Evolutionary conservation across 2,797 vertebrate genomes (phyloP), one percentile per base, ranked within the genome.

Genomic region (Melanotaenia trifasciata): DNA sequence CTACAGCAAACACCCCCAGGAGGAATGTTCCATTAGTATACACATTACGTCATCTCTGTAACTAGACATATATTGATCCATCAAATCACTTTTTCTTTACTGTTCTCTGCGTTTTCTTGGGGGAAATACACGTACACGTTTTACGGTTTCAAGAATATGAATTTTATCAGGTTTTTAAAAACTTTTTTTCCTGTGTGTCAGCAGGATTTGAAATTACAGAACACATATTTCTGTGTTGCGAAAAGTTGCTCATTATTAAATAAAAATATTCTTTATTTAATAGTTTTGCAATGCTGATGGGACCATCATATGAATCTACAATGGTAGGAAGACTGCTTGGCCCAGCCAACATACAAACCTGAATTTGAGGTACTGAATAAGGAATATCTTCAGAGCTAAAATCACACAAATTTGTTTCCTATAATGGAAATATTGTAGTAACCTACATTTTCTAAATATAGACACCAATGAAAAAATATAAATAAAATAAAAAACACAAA

Each of bases 21-120:
- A 84, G 72, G 92, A 90, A 45, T 32, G 67, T 33, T 32, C 91
- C 84, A 90, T 86, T 82, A 58, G 11, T 71, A 79, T 78, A 79
- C 84, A 68, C 90, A 94, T 94, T 93, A 94, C 93, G 90, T 94
- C 93, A 94, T 76, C 86, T 84, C 85, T 93, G 87, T 83, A 90
- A 87, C 80, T 85, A 76, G 26, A 84, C 86, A 89, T 81, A 73
- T 72, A 87, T 89, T 88, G 90, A 89, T 91, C 79, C 68, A 59
- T 90, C 51, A 83, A 72, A 89, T 89, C 65, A 76, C 68, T 81
- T 75, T 57, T 67, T 80, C 67, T 38, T 61, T 16, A 1, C 38
- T 51, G 28, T 59, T 24, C 58, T 63, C 67, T 24, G 16, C 20
- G 16, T 26, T 62, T 51, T 24, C 26, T 28, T 22, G 5, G 4